Conservation (phyloP, 2,797 vertebrate genomes). For the Peromyscus attwateri region DNA sequence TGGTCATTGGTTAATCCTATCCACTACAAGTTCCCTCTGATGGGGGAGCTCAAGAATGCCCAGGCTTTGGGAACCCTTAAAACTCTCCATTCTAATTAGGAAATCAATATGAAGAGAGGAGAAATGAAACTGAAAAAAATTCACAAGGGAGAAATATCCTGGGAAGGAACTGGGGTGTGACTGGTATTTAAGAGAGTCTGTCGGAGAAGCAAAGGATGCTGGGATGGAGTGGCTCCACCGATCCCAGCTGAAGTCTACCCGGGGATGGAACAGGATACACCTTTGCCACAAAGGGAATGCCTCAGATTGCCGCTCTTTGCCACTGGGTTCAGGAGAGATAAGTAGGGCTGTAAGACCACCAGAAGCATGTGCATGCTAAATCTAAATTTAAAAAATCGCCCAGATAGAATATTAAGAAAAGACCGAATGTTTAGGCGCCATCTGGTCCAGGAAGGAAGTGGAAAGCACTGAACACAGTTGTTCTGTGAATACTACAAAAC, state of each 20-base stretch:
- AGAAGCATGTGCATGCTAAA: accelerated
- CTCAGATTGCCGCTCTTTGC: neutral
- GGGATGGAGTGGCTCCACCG: neutral
- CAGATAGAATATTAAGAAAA: neutral
- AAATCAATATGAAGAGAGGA: conserved; percentile 31
- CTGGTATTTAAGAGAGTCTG: neutral
- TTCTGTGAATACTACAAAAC: neutral
- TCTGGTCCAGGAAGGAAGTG: neutral
- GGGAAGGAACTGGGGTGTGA: neutral
- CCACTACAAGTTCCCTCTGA: neutral
- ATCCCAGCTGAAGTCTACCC: neutral
- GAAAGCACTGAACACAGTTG: neutral
- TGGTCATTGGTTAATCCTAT: neutral
- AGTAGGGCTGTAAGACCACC: neutral
- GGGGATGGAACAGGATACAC: neutral
- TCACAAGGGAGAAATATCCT: neutral
- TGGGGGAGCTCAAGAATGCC: neutral
- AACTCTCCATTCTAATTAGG: conserved; percentile 51
- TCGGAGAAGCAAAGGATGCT: neutral
- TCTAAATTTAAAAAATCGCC: neutral
- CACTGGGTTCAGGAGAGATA: accelerated
- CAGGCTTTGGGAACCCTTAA: conserved; percentile 22
- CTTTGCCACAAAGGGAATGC: neutral
- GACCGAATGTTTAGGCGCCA: neutral
- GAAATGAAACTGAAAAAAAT: conserved; percentile 34